Conservation (phyloP, 2,888 invertebrate genomes). For the Ectobius pallidus region DNA sequence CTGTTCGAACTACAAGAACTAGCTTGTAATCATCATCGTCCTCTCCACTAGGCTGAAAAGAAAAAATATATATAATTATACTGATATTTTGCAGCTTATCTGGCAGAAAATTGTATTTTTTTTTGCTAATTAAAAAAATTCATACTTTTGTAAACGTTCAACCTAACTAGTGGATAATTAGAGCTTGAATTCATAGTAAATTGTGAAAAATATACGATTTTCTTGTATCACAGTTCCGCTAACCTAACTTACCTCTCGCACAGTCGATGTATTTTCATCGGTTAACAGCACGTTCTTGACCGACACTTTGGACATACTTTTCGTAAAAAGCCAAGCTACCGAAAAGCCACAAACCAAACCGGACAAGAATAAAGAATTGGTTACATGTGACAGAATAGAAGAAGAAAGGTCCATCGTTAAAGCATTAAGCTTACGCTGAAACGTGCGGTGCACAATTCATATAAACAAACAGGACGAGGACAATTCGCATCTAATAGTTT, state of each 20-base stretch:
- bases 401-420: neutral
- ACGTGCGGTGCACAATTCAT: neutral
- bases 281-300: neutral
- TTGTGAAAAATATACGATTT: too few species aligned
- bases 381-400: neutral
- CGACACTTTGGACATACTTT: neutral
- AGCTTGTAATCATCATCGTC: conserved; percentile 60
- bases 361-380: neutral
- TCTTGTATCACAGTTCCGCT: neutral
- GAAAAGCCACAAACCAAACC: neutral
- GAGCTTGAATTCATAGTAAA: too few species aligned
- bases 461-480: too few species aligned
- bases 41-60: neutral
- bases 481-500: too few species aligned
- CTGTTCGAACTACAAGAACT: conserved; percentile 75
- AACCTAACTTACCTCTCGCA: neutral
- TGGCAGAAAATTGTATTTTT: too few species aligned
- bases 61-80: too few species aligned
- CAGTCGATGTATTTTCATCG: neutral
- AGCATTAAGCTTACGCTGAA: neutral
- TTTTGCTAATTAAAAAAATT: too few species aligned
- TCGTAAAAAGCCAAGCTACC: neutral
- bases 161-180: too few species aligned
- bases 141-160: too few species aligned
- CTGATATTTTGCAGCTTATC: too few species aligned